phyloP scores from a whole-genome alignment of 1,140 invertebrate genomes.

The Drosophila kanapiae region DNA sequence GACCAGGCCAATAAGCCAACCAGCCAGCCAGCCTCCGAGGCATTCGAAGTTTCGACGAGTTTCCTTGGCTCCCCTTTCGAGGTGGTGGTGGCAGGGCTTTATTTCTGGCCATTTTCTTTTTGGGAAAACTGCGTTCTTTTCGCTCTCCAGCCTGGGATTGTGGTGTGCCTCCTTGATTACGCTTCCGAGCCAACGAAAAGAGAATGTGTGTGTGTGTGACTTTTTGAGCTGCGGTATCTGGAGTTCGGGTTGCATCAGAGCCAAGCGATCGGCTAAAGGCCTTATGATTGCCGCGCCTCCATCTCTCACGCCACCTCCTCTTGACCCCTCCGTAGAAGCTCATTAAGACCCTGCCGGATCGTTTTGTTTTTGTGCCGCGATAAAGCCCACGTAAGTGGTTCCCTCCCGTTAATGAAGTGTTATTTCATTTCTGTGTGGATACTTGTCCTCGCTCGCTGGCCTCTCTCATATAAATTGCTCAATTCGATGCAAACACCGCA shows the following conservation, averaged over 20 bases:
- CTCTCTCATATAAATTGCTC: conserved; percentile 68
- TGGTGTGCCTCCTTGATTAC: conserved; percentile 47
- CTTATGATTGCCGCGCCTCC: conserved; percentile 53
- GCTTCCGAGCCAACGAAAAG: conserved; percentile 27
- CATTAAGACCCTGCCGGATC: conserved; percentile 67
- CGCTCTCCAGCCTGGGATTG: conserved; percentile 13
- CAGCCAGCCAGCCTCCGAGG: conserved; percentile 25
- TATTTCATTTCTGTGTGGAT: conserved; percentile 63
- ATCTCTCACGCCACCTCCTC: conserved; percentile 55
- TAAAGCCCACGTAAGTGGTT: conserved; percentile 60
- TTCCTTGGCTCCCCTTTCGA: conserved; percentile 12
- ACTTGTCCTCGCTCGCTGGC: conserved; percentile 4
- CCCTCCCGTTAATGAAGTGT: conserved; percentile 68
- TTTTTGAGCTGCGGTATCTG: conserved; percentile 6
- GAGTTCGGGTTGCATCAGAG: conserved; percentile 22
- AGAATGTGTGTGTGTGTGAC: conserved; percentile 9
- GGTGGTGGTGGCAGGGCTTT: conserved; percentile 13
- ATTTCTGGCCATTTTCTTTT: conserved; percentile 56
- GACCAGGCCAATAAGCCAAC: conserved; percentile 24
- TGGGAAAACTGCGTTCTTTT: conserved; percentile 49
- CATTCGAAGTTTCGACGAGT: conserved; percentile 29
- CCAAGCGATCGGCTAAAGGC: conserved; percentile 35
- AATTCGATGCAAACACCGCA: conserved; percentile 73
- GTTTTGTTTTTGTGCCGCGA: conserved; percentile 58
- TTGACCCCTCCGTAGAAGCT: conserved; percentile 46